These are phyloP conservation scores for Sphaerodactylus townsendi DNA, from an alignment of 2,113 vertebrate species.

Conservation along the genomic window DNA sequence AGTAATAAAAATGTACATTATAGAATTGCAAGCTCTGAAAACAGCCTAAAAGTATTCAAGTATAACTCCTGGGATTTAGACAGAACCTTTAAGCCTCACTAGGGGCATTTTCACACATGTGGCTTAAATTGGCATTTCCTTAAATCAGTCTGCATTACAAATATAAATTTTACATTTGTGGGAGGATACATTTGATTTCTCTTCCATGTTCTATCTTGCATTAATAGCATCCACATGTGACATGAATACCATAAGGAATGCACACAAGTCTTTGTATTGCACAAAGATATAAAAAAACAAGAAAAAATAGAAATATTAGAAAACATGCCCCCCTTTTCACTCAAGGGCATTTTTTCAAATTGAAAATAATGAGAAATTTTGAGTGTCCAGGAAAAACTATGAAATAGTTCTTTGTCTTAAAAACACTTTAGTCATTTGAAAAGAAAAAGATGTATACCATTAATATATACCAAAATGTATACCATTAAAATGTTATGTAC, in stretches of 20 bases:
- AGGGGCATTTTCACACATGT: background rate
- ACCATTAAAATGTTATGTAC: too few relatives aligned
- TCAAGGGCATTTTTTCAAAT: too few relatives aligned
- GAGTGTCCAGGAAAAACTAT: too few relatives aligned
- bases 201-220: background rate
- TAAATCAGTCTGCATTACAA: background rate
- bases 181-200: background rate
- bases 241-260: background rate
- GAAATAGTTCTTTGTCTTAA: too few relatives aligned
- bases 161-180: background rate
- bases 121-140: constrained; percentile 9
- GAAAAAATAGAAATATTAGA: too few relatives aligned
- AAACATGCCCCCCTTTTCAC: too few relatives aligned
- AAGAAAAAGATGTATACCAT: too few relatives aligned
- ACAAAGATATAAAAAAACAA: too few relatives aligned
- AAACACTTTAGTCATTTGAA: too few relatives aligned
- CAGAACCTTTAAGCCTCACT: background rate
- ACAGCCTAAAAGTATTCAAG: background rate
- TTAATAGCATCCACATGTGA: background rate
- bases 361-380: too few relatives aligned
- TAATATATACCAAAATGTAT: too few relatives aligned
- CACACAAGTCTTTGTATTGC: background rate
- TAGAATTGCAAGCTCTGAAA: background rate
- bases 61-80: background rate
- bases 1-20: background rate